Evolutionary conservation across 92 coral and sea anemone genomes (phyloP), one percentile per base, ranked within the genome.

Genomic region (Hydrozoanthus gracilis): DNA sequence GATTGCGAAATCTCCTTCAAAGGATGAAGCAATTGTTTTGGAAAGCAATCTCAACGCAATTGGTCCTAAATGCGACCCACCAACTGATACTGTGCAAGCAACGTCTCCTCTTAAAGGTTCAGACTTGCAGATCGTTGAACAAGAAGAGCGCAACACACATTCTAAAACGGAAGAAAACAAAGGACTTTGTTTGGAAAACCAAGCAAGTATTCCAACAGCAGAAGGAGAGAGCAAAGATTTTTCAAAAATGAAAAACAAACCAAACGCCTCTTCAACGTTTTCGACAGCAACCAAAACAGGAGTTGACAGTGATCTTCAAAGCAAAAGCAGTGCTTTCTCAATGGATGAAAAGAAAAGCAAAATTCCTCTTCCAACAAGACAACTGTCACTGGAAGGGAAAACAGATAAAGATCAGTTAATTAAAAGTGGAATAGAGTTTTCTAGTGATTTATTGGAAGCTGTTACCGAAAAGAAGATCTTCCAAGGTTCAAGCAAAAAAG

Each of bases 271-370:
- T 55, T 4, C 45, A 35, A 79, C 16, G 65, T 47, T 8, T 47
- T 15, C 44, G 65, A 58, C 52, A 6, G 10, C 10, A 4, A 44
- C 18, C 60, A 62, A 16, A 27, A 46, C 45, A 79, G 60, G 16
- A 79, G 27, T 62, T 18, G 54, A 45, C 3, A 51, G 16, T 79
- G 46, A 45, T 18, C n/a, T 0, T 11, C 11, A 79, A 62, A 48
- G 60, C 51, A 46, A 10, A 18, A 64, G 9, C 7, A 65, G 8
- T 65, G 39, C 9, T 52, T 51, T 62, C 51, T 62, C 85, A 80
- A 6, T 47, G 11, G 61, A 65, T 65, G 85, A 80, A 39, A 80
- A 27, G n/a, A 80, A 49, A 16, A 80, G 74, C 60, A 65, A 78
- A 60, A 76, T 76, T n/a, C 82, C 82, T 56, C 50, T 76, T 39